Conservation (phyloP, 2,888 invertebrate species). For the Diabrotica balteata region DNA sequence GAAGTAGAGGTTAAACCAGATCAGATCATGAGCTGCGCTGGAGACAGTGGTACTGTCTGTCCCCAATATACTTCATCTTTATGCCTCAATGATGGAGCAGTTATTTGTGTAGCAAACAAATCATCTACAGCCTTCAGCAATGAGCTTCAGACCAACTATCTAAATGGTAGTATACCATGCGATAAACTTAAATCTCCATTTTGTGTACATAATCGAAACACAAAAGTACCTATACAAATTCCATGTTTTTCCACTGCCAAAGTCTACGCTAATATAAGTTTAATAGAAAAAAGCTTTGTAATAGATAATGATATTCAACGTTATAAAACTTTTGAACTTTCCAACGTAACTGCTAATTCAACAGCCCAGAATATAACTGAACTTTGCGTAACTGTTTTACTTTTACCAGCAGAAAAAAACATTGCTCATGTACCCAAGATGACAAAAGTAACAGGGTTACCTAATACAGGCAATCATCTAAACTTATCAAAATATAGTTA, state of each 20-base stretch:
- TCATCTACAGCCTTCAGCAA: constrained; percentile 3
- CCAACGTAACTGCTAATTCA: neutral
- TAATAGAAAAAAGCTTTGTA: constrained; percentile 11
- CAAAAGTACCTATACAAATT: constrained; percentile 13
- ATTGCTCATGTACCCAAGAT: neutral
- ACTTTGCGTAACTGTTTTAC: constrained; percentile 23
- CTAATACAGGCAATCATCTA: neutral
- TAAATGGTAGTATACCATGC: constrained; percentile 19
- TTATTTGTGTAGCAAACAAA: constrained; percentile 23
- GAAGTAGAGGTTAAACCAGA: constrained; percentile 20
- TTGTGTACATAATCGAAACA: constrained; percentile 6
- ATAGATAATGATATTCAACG: constrained; percentile 2
- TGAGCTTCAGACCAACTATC: constrained; percentile 13
- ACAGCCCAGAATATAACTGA: constrained; percentile 5
- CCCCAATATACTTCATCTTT: constrained; percentile 23
- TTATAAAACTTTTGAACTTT: constrained; percentile 20
- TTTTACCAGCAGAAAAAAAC: constrained; percentile 18
- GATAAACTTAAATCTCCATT: constrained; percentile 14
- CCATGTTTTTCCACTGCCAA: constrained; percentile 26
- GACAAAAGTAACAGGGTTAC: constrained; percentile 12
- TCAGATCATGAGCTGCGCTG: constrained; percentile 21
- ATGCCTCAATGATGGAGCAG: constrained; percentile 25
- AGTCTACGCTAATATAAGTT: constrained; percentile 18
- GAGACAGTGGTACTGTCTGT: constrained; percentile 29
- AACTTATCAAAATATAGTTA: constrained; percentile 19